A percentile compares a stretch with the other conserved stretches of the same genome.
phyloP scores from a whole-genome alignment of 2,888 invertebrate species.

The Calliscelio sp. region DNA sequence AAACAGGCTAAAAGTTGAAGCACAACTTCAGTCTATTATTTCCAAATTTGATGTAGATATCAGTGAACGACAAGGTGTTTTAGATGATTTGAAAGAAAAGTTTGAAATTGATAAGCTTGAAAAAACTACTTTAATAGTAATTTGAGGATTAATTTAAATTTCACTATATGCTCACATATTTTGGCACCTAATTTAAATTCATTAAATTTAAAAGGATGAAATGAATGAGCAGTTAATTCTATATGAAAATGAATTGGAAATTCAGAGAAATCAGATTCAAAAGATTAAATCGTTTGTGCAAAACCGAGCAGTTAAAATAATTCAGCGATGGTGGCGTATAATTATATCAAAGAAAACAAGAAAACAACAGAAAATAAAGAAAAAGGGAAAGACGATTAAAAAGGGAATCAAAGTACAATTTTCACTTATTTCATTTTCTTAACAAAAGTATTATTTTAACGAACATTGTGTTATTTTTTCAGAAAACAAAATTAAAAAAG shows the following conservation, averaged over 20 bases:
- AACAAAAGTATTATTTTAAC: too few species aligned
- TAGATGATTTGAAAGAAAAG: conserved; percentile 64
- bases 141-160: too few species aligned
- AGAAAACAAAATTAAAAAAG: background rate
- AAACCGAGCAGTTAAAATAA: conserved; percentile 71
- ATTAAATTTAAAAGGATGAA: conserved; percentile 62
- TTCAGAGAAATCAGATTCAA: conserved; percentile 20
- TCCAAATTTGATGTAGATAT: conserved; percentile 75
- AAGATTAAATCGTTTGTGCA: conserved; percentile 61
- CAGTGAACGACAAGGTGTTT: conserved; percentile 62
- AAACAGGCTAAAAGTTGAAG: conserved; percentile 74
- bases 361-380: conserved; percentile 1
- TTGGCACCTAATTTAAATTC: too few species aligned
- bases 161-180: too few species aligned
- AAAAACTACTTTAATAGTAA: too few species aligned
- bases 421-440: too few species aligned
- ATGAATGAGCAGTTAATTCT: conserved; percentile 69
- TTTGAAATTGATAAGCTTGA: too few species aligned
- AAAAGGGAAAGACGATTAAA: too few species aligned
- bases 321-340: conserved; percentile 77
- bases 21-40: conserved; percentile 72
- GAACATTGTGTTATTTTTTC: background rate
- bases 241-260: conserved; percentile 67
- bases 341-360: conserved; percentile 1
- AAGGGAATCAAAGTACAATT: too few species aligned